Evolutionary conservation across 2,888 invertebrate genomes (phyloP).

Genomic region (Lochmaea capreae): DNA sequence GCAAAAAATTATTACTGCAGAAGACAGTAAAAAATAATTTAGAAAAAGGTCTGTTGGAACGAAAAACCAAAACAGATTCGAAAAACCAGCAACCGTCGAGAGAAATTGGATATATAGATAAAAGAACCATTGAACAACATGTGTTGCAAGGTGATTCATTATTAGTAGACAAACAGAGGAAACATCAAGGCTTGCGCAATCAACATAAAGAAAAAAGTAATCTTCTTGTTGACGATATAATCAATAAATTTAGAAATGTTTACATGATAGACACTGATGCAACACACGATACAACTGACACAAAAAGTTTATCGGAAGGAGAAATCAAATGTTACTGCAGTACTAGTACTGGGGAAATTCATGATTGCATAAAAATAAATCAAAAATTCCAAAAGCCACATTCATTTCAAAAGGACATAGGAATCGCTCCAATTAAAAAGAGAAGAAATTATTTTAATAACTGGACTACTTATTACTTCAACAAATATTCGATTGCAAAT

Average conservation of each 20-base stretch:
- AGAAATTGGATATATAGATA: background rate
- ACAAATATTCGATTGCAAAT: slow-evolving; percentile 32
- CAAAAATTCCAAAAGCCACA: background rate
- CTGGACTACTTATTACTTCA: slow-evolving; percentile 57
- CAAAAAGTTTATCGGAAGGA: slow-evolving; percentile 51
- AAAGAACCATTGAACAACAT: background rate
- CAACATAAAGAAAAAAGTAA: slow-evolving; percentile 49
- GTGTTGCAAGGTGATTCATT: slow-evolving; percentile 16
- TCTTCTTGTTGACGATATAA: slow-evolving; percentile 39
- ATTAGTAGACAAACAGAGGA: background rate
- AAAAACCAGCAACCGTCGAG: background rate
- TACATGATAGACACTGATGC: slow-evolving; percentile 33
- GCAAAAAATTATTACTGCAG: background rate
- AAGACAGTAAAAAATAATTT: background rate
- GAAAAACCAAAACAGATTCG: background rate
- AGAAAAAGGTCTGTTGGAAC: background rate
- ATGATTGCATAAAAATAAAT: slow-evolving; percentile 43
- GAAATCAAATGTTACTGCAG: slow-evolving; percentile 53
- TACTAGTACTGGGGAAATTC: slow-evolving; percentile 58
- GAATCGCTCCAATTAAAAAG: slow-evolving; percentile 28
- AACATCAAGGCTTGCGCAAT: slow-evolving; percentile 6
- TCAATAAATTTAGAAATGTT: slow-evolving; percentile 16
- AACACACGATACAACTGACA: slow-evolving; percentile 17
- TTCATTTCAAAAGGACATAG: slow-evolving; percentile 15
- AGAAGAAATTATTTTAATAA: slow-evolving; percentile 56